phyloP scores from a whole-genome alignment of 2,888 invertebrate species.

The Ditula angustiorana region DNA sequence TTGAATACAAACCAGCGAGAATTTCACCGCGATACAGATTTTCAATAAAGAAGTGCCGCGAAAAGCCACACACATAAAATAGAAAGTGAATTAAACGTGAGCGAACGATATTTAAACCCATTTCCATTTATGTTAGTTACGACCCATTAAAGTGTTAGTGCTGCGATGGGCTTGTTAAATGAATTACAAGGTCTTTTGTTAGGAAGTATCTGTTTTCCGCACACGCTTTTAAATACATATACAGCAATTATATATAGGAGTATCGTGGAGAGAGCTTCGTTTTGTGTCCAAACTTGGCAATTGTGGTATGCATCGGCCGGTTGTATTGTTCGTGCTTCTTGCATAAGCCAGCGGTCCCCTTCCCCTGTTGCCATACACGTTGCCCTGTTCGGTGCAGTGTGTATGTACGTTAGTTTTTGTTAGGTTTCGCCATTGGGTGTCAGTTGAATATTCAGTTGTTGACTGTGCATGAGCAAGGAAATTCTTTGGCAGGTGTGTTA shows the following conservation, averaged over 20 bases:
- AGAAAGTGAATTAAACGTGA: conserved; percentile 63
- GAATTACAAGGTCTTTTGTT: conserved; percentile 1
- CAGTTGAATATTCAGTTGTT: conserved; percentile 19
- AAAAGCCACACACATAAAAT: conserved; percentile 66
- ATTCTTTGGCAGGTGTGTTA: conserved; percentile 20
- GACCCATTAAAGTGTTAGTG: not conserved
- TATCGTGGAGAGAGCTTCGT: conserved; percentile 8
- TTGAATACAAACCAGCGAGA: conserved; percentile 66
- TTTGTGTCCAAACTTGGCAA: conserved; percentile 32
- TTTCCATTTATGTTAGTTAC: conserved; percentile 14
- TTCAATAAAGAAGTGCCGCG: conserved; percentile 50
- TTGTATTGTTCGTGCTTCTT: conserved; percentile 27
- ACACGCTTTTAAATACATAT: not conserved
- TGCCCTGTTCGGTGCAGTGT: conserved; percentile 14
- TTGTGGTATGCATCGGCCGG: conserved; percentile 22
- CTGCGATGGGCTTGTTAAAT: not conserved
- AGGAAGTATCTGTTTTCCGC: not conserved
- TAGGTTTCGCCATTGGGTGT: conserved; percentile 7
- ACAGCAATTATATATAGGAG: not conserved
- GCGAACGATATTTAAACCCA: conserved; percentile 46
- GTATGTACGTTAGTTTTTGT: conserved; percentile 21
- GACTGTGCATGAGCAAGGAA: conserved; percentile 27
- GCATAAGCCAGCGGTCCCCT: conserved; percentile 28
- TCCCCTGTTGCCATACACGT: conserved; percentile 17
- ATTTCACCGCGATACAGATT: conserved; percentile 77